Base-by-base conservation (phyloP, 2,888 invertebrate genomes). In the Plebejus argus region DNA sequence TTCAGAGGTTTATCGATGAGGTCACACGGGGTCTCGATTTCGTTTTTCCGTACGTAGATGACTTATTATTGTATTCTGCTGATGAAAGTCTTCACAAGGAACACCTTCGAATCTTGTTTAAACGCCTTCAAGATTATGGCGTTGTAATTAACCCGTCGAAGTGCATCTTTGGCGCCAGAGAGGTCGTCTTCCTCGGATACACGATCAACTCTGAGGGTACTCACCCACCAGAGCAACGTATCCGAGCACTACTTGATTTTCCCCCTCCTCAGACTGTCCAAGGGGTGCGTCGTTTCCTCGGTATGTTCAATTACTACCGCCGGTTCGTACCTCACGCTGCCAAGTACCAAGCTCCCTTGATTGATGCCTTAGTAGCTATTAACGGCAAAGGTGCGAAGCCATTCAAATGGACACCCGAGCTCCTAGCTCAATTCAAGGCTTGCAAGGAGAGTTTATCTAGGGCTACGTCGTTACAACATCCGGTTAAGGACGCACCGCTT, bases 31-130 rank as follows among this genome's bases (percentile, higher is more conserved):
- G 53, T 49, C 61, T 78, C 7, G 76, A 78, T 71, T 78, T 78
- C 39, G 76, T 71, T n/a, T 78, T 76, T 39, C 45, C 76, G 10
- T 78, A 78, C n/a, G 18, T 76, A 5, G 78, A 78, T 45, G 78
- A 78, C 70, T 39, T 78, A 1, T 39, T 76, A 0, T 53, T 78
- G 0, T 72, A 18, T 61, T 78, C 78, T 5, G 10, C 58, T 20
- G 66, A 78, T 61, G 61, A 35, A 12, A 28, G n/a, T 28, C 23
- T 5, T n/a, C 76, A 76, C 35, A 6, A 15, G 23, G 76, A 76
- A 10, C 76, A 76, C 66, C 66, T 61, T 8, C 15, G 33, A 1
- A 72, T 72, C 15, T 33, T 77, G 18, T 78, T 78, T 23, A n/a
- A 76, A 18, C 61, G 78, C 7, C 39, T 78, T 12, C 45, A 72